Conservation (phyloP, 2,113 vertebrate genomes). For the Triplophysa rosa region DNA sequence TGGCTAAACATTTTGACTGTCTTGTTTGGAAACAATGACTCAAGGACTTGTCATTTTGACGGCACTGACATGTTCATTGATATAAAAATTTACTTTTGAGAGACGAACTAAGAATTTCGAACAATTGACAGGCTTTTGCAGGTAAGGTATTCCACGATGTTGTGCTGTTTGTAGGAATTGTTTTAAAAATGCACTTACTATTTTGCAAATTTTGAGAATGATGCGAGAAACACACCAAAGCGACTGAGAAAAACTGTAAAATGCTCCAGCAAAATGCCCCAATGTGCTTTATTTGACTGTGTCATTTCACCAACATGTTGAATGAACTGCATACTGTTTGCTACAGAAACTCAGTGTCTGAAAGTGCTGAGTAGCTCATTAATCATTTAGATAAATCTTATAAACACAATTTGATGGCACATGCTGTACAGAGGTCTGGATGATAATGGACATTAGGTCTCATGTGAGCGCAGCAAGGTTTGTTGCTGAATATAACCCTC, state of each 20-base stretch:
- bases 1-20: no score
- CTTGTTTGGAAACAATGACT: no score
- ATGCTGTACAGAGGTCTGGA: conserved; percentile 14
- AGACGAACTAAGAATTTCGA: no score
- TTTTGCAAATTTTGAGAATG: no score
- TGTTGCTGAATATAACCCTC: conserved; percentile 12
- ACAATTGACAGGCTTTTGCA: no score
- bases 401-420: conserved; percentile 52
- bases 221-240: no score
- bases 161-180: no score
- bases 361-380: conserved; percentile 58
- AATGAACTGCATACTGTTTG: conserved; percentile 27
- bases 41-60: no score
- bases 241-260: conserved; percentile 40
- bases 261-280: conserved; percentile 39
- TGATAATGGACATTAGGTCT: conserved; percentile 31
- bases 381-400: conserved; percentile 62
- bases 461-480: conserved; percentile 17
- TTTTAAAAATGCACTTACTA: no score
- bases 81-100: no score
- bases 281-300: conserved; percentile 57
- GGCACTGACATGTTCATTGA: no score
- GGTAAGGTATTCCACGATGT: no score
- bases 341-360: conserved; percentile 44
- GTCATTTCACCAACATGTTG: conserved; percentile 49